Conservation (phyloP, 2,888 invertebrate species). For the Unio pictorum region DNA sequence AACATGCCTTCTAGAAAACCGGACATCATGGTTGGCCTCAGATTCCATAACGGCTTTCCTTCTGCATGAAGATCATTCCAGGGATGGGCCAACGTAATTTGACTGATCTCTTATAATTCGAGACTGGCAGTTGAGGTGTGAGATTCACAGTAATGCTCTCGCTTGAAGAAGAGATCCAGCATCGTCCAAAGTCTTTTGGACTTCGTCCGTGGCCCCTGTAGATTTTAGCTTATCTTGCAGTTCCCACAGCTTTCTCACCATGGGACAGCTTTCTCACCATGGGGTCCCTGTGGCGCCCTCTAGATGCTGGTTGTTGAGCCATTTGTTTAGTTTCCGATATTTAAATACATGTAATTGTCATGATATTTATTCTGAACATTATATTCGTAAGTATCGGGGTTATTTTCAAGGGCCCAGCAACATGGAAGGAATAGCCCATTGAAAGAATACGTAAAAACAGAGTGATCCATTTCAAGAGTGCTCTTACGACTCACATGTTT, state of each 20-base stretch:
- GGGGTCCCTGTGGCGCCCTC: background rate
- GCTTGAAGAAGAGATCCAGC: no score
- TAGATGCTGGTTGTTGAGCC: no score
- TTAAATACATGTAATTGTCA: no score
- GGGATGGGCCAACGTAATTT: constrained; percentile 15
- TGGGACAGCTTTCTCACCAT: no score
- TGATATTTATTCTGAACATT: no score
- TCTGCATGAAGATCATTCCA: constrained; percentile 21
- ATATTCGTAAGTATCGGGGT: no score
- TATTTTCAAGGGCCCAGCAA: no score
- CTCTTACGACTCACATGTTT: no score
- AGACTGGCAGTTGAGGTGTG: constrained; percentile 17
- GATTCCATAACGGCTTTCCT: constrained; percentile 25
- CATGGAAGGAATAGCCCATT: no score
- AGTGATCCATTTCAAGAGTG: no score
- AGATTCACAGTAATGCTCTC: constrained; percentile 21
- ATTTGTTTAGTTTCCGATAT: no score
- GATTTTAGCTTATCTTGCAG: background rate
- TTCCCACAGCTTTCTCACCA: background rate
- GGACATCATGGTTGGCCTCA: constrained; percentile 22
- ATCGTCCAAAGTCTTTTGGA: constrained; percentile 1
- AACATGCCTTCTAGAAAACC: constrained; percentile 29
- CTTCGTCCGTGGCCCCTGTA: background rate
- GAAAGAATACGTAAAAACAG: no score
- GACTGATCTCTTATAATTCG: constrained; percentile 12